These are phyloP conservation scores for Cetonia aurata DNA, from an alignment of 2,888 invertebrate genomes.

Conservation along the genomic window DNA sequence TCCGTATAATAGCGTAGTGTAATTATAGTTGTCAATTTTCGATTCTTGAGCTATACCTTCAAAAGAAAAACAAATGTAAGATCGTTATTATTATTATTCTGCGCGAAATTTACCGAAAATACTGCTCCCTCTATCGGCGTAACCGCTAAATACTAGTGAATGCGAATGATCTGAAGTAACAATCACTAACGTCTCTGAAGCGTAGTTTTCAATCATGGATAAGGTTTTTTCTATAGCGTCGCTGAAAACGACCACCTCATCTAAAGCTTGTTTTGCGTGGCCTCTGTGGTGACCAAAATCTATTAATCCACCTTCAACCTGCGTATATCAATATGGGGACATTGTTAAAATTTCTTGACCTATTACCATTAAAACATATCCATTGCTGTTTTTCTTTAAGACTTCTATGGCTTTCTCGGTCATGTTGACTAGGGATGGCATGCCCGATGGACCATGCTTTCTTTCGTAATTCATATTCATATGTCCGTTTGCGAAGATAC, in stretches of 20 bases:
- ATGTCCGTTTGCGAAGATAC: conserved; percentile 86
- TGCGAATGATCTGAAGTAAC: conserved; percentile 91
- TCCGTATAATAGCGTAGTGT: conserved; percentile 83
- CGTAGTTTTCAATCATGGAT: conserved; percentile 66
- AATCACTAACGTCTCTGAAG: conserved; percentile 81
- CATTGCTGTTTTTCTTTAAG: conserved; percentile 74
- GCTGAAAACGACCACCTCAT: conserved; percentile 84
- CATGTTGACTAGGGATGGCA: conserved; percentile 87
- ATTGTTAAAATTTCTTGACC: conserved; percentile 41
- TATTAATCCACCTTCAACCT: conserved; percentile 89
- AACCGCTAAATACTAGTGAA: conserved; percentile 82
- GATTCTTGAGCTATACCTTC: conserved; percentile 76
- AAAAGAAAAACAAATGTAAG: conserved; percentile 43
- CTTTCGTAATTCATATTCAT: conserved; percentile 80
- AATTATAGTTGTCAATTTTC: conserved; percentile 74
- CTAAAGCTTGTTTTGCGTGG: conserved; percentile 80
- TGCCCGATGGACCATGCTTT: conserved; percentile 73
- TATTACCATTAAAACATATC: conserved; percentile 82
- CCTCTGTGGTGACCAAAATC: conserved; percentile 91
- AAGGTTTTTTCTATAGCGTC: conserved; percentile 80
- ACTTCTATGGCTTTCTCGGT: conserved; percentile 81
- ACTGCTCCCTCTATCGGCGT: conserved; percentile 76
- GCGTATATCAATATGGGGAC: conserved; percentile 27
- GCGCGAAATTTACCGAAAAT: conserved; percentile 73
- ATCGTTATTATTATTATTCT: not conserved